Percentiles rank a stretch among this genome's conserved stretches.
Conservation (phyloP, 2,797 vertebrate species). For the Acipenser transmontanus region DNA sequence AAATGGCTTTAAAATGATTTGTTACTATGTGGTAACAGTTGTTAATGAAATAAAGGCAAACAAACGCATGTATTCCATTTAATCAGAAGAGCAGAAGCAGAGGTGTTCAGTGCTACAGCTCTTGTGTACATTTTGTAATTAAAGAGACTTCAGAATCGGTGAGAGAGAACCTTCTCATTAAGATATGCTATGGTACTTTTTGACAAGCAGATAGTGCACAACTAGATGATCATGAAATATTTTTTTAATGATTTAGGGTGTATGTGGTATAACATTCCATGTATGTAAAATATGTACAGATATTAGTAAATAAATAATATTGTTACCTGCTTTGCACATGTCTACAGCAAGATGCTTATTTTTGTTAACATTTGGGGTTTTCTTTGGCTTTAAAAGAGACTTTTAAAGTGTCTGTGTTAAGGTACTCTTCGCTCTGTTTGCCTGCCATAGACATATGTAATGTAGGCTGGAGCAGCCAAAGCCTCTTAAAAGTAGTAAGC, state of each 20-base stretch:
- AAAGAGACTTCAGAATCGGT: conserved; percentile 29
- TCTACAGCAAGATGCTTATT: too few species aligned
- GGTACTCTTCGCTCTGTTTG: too few species aligned
- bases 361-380: too few species aligned
- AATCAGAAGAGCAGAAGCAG: conserved; percentile 7
- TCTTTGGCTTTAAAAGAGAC: too few species aligned
- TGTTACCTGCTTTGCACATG: too few species aligned
- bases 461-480: too few species aligned
- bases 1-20: too few species aligned
- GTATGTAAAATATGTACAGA: conserved; percentile 45
- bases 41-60: too few species aligned
- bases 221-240: conserved; percentile 36
- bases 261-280: conserved; percentile 55
- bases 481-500: too few species aligned
- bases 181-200: conserved; percentile 37
- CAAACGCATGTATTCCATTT: conserved; percentile 27
- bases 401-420: too few species aligned
- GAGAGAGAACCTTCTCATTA: conserved; percentile 21
- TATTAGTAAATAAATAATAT: conserved; percentile 40
- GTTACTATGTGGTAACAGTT: too few species aligned
- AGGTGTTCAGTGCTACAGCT: not conserved
- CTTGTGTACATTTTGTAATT: conserved; percentile 28
- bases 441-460: too few species aligned
- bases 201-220: conserved; percentile 32
- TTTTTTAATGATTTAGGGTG: conserved; percentile 47